These are phyloP conservation scores for Hesperophylax magnus DNA, from an alignment of 1,140 invertebrate genomes.

Conservation along the genomic window DNA sequence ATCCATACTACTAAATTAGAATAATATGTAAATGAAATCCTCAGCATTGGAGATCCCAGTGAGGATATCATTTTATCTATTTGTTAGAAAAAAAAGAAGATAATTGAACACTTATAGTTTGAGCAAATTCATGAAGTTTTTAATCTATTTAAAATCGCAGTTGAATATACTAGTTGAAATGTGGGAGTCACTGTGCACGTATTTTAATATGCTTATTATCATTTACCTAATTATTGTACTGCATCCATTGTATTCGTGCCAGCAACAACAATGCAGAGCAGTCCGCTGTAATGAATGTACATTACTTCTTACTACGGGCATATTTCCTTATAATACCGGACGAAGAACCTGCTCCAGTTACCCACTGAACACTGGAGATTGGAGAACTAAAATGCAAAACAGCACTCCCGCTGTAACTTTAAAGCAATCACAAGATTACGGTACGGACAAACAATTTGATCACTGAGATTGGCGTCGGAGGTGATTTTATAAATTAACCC, in stretches of 20 bases:
- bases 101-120: too few relatives aligned
- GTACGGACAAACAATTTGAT: background rate
- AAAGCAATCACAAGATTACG: background rate
- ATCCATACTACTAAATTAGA: too few relatives aligned
- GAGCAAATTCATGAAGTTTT: too few relatives aligned
- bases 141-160: too few relatives aligned
- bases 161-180: too few relatives aligned
- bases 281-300: background rate
- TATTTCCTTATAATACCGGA: background rate
- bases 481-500: background rate
- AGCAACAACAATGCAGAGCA: background rate
- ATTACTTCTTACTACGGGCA: background rate
- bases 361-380: slow-evolving; percentile 1
- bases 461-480: background rate
- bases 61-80: too few relatives aligned
- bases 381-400: background rate
- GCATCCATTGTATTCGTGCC: background rate
- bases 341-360: slow-evolving; percentile 8
- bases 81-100: too few relatives aligned
- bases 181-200: too few relatives aligned
- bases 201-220: too few relatives aligned
- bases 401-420: background rate
- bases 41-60: too few relatives aligned
- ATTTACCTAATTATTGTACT: too few relatives aligned
- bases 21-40: too few relatives aligned